Conservation (phyloP, 2,888 invertebrate species). For the Nemurella pictetii region DNA sequence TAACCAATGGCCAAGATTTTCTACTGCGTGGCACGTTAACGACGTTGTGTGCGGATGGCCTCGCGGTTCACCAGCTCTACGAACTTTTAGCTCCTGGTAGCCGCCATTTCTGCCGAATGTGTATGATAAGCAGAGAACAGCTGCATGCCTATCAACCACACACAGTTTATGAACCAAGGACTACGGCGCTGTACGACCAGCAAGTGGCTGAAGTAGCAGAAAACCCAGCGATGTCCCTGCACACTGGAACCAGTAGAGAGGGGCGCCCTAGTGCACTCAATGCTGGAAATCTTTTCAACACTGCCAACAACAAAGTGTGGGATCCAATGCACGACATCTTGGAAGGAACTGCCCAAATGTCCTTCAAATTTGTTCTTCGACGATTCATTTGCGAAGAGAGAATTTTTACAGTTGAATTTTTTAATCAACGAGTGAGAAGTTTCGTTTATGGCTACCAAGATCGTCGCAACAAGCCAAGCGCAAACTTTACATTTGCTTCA, state of each 20-base stretch:
- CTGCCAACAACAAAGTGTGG: constrained; percentile 1
- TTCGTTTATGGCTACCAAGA: constrained; percentile 40
- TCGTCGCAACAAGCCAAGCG: constrained; percentile 40
- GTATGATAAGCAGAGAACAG: constrained; percentile 2
- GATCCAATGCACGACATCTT: constrained; percentile 41
- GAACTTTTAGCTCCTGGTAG: not conserved
- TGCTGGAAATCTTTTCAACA: not conserved
- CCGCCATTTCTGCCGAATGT: constrained; percentile 19
- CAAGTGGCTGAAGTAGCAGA: not conserved
- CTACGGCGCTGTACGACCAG: not conserved
- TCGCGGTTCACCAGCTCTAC: constrained; percentile 14
- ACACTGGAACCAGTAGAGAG: too few species aligned
- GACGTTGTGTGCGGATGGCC: constrained; percentile 19
- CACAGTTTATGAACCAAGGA: not conserved
- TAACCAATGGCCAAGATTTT: not conserved
- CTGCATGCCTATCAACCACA: not conserved
- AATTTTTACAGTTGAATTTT: constrained; percentile 8
- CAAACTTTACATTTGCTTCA: constrained; percentile 38
- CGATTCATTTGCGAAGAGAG: not conserved
- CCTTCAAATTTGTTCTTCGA: constrained; percentile 37
- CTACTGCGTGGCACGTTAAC: constrained; percentile 5
- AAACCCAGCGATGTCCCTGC: too few species aligned
- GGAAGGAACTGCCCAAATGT: constrained; percentile 34
- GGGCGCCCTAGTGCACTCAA: not conserved
- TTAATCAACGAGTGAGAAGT: constrained; percentile 37